Evolutionary conservation across 1,140 invertebrate genomes (phyloP).

Genomic region (Drosophila ficusphila): DNA sequence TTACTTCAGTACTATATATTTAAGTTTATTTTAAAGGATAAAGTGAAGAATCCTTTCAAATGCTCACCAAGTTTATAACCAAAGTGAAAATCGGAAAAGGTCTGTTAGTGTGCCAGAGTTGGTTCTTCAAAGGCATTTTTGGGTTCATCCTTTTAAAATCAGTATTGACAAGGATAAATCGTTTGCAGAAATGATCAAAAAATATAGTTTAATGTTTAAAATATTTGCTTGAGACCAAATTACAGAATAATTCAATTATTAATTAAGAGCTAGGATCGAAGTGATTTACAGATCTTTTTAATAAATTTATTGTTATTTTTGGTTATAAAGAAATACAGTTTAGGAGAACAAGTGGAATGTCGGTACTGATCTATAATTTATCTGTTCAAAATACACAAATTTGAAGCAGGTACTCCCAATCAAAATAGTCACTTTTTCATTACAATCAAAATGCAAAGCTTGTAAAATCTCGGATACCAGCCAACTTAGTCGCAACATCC

Average conservation of each 20-base stretch:
- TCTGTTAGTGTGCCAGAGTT: neutral
- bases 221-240: too few relatives aligned
- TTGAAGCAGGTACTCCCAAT: neutral
- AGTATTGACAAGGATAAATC: neutral
- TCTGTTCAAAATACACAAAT: too few relatives aligned
- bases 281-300: neutral
- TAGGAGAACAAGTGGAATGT: too few relatives aligned
- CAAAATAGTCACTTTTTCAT: neutral
- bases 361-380: neutral
- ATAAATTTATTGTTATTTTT: too few relatives aligned
- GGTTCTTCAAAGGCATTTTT: slow-evolving; percentile 1
- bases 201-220: too few relatives aligned
- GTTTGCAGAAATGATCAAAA: neutral
- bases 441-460: neutral
- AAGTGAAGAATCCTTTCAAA: too few relatives aligned
- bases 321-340: too few relatives aligned
- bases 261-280: neutral
- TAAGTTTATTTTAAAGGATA: too few relatives aligned
- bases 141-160: neutral
- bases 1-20: too few relatives aligned
- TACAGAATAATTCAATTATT: too few relatives aligned
- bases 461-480: neutral
- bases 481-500: neutral
- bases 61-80: neutral
- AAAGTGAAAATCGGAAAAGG: neutral